phyloP scores from a whole-genome alignment of 2,797 vertebrate genomes.

The Poecilia gillii region DNA sequence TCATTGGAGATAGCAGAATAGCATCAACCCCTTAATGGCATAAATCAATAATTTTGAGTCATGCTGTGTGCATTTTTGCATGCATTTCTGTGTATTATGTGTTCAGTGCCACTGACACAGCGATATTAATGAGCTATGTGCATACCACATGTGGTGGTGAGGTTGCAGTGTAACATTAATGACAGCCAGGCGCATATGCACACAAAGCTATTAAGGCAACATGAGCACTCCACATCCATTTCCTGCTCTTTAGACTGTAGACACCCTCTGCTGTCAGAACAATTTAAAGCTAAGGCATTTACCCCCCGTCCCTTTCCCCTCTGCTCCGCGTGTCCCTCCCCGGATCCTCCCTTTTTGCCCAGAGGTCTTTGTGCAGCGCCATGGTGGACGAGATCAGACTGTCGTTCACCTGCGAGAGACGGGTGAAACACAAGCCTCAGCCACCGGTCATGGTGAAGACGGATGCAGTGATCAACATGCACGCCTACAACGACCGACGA shows the following conservation, averaged over 20 bases:
- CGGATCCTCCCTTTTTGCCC: constrained; percentile 76
- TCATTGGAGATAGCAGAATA: constrained; percentile 67
- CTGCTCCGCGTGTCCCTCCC: constrained; percentile 59
- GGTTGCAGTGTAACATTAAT: constrained; percentile 47
- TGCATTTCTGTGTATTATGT: constrained; percentile 31
- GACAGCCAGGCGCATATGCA: constrained; percentile 34
- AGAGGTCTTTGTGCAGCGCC: constrained; percentile 99
- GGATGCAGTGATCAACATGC: constrained; percentile 98
- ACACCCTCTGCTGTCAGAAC: constrained; percentile 69
- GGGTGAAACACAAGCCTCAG: constrained; percentile 91
- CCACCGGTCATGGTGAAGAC: constrained; percentile 90
- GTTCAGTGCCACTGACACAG: constrained; percentile 40
- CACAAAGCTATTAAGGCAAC: constrained; percentile 27
- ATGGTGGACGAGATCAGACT: constrained; percentile 96
- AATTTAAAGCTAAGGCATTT: constrained; percentile 81
- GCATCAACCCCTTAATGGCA: constrained; percentile 47
- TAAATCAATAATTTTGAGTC: constrained; percentile 51
- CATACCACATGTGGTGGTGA: constrained; percentile 18
- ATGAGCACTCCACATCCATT: constrained; percentile 47
- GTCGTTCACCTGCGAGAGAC: constrained; percentile 96
- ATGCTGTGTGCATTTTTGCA: constrained; percentile 46
- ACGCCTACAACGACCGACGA: constrained; percentile 96
- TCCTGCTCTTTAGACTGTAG: constrained; percentile 58
- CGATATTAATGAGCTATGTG: constrained; percentile 40
- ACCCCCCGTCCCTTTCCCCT: constrained; percentile 66